These are phyloP conservation scores for Cheilosia grossa DNA, from an alignment of 2,888 invertebrate species.

Conservation along the genomic window DNA sequence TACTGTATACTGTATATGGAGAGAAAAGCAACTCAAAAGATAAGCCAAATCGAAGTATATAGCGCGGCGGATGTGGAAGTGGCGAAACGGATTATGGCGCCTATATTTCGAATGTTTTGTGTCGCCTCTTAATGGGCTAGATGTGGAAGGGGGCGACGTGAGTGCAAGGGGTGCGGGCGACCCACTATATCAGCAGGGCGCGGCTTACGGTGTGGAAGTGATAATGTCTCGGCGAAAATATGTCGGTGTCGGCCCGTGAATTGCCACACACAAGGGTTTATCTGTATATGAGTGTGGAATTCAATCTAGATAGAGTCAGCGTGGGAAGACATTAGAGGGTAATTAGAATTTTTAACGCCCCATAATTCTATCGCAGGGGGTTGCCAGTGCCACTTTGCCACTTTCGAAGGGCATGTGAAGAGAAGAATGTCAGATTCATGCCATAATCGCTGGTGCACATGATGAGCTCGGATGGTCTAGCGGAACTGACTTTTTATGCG, in stretches of 20 bases:
- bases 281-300: slow-evolving; percentile 7
- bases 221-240: slow-evolving; percentile 56
- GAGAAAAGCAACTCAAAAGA: slow-evolving; percentile 44
- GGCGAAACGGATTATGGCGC: slow-evolving; percentile 53
- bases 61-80: slow-evolving; percentile 27
- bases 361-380: slow-evolving; percentile 42
- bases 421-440: slow-evolving; percentile 29
- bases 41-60: slow-evolving; percentile 54
- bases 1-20: background rate
- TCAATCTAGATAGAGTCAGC: slow-evolving; percentile 43
- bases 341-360: slow-evolving; percentile 63
- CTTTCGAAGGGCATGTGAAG: background rate
- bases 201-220: slow-evolving; percentile 36
- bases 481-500: background rate
- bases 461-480: slow-evolving; percentile 20
- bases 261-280: slow-evolving; percentile 27
- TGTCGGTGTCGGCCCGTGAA: slow-evolving; percentile 41
- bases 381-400: background rate
- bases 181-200: background rate
- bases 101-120: slow-evolving; percentile 44
- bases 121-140: slow-evolving; percentile 24
- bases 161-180: background rate
- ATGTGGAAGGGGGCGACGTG: background rate
- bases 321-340: slow-evolving; percentile 45
- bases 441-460: slow-evolving; percentile 48